Base-by-base conservation (phyloP, 2,888 invertebrate genomes). In the Troglohyphantes excavatus region DNA sequence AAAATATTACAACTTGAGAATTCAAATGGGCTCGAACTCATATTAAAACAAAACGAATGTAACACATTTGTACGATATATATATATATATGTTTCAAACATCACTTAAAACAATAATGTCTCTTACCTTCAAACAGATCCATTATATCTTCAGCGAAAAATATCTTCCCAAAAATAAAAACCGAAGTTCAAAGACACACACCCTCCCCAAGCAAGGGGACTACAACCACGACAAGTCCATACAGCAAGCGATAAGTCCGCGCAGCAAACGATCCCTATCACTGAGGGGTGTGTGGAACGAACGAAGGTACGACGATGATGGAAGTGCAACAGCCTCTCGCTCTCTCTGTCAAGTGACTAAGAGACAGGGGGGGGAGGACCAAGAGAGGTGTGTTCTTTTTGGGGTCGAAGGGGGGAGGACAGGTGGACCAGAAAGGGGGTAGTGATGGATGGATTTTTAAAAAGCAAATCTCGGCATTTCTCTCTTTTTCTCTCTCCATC, bases 401-500 rank as follows among this genome's bases (percentile, higher is more conserved):
- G 86, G 39, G 46, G 17, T 61, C 67, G 67, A 68, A 53, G 33
- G 46, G 70, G 67, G 75, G 43, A 21, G 46, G 70, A 72, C 59
- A 63, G 70, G 79, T 68, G 87, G 70, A 79, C 61, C 17, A 29
- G n/a, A 75, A 61, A 39, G 68, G 70, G 53, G 61, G 79, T 26
- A 61, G 46, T 82, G 81, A 88, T 88, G 73, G 88, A 82, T 88
- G 65, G 67, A n/a, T 82, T 82, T 88, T 88, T 88, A 75, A 75
- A 82, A 88, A 88, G 82, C 53, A 67, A 53, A 67, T 39, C 63
- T 23, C 23, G 39, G 26, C 26, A 39, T 23, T 33, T 43, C n/a
- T 26, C n/a, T 19, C 23, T n/a, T n/a, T n/a, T n/a, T n/a, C n/a
- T n/a, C n/a, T n/a, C n/a, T n/a, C n/a, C n/a, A n/a, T n/a, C 39